Base-by-base conservation (phyloP, 2,888 invertebrate genomes). In the Drosophila kuntzei region DNA sequence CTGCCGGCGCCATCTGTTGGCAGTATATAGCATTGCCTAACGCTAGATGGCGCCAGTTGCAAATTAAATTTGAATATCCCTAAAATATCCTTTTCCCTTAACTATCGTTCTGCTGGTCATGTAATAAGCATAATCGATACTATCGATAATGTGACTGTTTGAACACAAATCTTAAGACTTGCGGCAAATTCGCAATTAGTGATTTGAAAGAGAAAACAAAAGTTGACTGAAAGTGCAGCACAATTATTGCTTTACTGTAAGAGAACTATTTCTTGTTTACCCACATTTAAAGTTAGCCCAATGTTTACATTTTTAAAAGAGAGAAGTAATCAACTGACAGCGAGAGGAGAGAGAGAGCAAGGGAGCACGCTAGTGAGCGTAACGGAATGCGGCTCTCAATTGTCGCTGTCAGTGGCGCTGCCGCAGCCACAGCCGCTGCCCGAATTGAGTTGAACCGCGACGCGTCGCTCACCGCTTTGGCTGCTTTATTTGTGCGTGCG, bases 401-500 rank as follows among this genome's bases (percentile, higher is more conserved):
- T 62, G 77, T 49, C 50, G 64, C 46, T 58, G 63, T 44, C 27
- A 27, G 27, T 6, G 27, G 27, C 50, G 64, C 46, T 57, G 63
- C 37, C 51, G 27, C 16, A 36, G 54, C 18, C 55, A 27, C 16
- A 34, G 54, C 29, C 55, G 37, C 27, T 22, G 43, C 25, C 34
- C 12, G 43, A 53, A 57, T 37, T 54, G 50, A 63, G 27, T 27
- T 27, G n/a, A 62, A 62, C n/a, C n/a, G n/a, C n/a, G 72, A 27
- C 7, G 27, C 27, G 41, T 64, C 43, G 71, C 58, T 61, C 55
- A 64, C 66, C 67, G 60, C 51, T 39, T 16, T 64, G 71, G 69
- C 67, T 67, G 76, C 68, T 62, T 76, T 83, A 83, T 80, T 83
- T 84, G 82, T 83, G 84, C 84, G 82, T 83, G 84, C 82, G 84